Base-by-base conservation (phyloP, 1,140 invertebrate species). In the Brachystomella parvula region DNA sequence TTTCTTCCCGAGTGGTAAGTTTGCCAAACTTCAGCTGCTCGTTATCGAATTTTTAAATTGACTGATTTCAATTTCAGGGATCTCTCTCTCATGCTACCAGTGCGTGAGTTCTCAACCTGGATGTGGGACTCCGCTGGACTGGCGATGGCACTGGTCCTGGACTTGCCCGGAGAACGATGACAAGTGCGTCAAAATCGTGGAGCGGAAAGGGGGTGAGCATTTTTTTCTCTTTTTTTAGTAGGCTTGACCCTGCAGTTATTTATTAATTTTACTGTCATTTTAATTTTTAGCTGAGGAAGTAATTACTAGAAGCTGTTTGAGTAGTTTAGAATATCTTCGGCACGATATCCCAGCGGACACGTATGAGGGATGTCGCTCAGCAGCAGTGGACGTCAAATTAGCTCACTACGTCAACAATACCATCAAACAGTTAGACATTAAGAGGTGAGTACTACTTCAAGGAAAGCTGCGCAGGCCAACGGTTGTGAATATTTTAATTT, bases 321-420 rank as follows among this genome's bases (percentile, higher is more conserved):
- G 91, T 74, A 84, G 86, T 15, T 77, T 94, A 19, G 83, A 82
- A 75, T 85, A 83, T 57, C 82, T 87, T 65, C 80, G 91, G 63
- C 89, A 85, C 29, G 92, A 95, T 75, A 89, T 94, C 71, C 92
- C 92, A n/a, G 90, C 90, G 1, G 92, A 94, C 79, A 87, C 86
- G 67, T 94, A 92, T 78, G 91, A 94, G 59, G 92, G 92, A 0
- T 95, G 92, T 75, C 81, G 90, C 67, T 81, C 85, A 35, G 89
- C 90, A 53, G 85, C 89, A 0, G 83, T 83, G 73, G 89, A 94
- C 79, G 80, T 88, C 0, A 86, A 85, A 72, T 76, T 94, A 39
- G 90, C 84, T 3, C 85, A 94, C 76, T 94, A 93, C 78, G 90
- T 92, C 0, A 92, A 92, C 75, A 91, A 93, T 76, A 83, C 84